Evolutionary conservation across 2,113 vertebrate genomes (phyloP).

Genomic region (Lota lota): DNA sequence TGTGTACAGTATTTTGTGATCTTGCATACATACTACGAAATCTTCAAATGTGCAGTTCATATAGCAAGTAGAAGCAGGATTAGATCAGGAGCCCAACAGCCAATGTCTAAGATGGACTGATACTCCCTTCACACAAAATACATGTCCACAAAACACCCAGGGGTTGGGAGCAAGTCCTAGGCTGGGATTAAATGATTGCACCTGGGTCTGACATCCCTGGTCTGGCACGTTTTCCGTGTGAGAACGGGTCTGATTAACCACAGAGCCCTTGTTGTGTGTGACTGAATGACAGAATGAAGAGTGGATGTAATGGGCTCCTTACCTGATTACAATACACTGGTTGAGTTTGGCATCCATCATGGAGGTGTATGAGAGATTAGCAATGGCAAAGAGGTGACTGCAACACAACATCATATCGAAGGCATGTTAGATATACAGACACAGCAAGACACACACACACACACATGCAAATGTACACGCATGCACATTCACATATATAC

Average conservation of each 20-base stretch:
- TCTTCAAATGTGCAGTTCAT: too few species aligned
- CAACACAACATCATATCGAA: conserved; percentile 16
- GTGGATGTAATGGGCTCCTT: conserved; percentile 18
- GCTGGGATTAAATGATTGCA: too few species aligned
- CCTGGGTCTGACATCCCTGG: too few species aligned
- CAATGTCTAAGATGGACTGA: too few species aligned
- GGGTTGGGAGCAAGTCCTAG: too few species aligned
- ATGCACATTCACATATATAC: background rate
- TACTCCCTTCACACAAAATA: too few species aligned
- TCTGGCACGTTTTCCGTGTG: background rate
- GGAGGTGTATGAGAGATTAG: conserved; percentile 88
- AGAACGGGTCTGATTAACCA: background rate
- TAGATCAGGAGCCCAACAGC: too few species aligned
- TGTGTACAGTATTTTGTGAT: too few species aligned
- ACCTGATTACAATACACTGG: conserved; percentile 98
- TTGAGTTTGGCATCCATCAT: conserved; percentile 97
- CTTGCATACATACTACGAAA: too few species aligned
- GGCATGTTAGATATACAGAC: background rate
- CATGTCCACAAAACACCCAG: too few species aligned
- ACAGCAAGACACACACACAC: background rate
- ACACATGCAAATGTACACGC: background rate
- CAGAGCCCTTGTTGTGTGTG: background rate
- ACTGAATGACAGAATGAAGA: too few species aligned
- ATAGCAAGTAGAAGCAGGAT: too few species aligned
- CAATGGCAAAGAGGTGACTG: conserved; percentile 96